These are phyloP conservation scores for Sminthurinus aureus DNA, from an alignment of 2,888 invertebrate species.

Conservation along the genomic window DNA sequence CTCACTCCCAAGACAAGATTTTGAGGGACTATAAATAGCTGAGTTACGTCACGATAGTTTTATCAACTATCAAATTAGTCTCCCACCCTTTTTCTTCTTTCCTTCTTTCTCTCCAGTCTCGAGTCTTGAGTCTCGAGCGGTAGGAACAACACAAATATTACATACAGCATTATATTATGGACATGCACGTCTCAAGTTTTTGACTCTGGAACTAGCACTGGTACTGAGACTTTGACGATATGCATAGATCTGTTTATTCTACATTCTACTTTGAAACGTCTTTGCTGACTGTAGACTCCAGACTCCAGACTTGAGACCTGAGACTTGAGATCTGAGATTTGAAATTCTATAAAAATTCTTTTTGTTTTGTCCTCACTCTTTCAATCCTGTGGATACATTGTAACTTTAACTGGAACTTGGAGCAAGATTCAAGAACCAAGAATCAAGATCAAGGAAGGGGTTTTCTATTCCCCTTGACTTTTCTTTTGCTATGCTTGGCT, in stretches of 20 bases:
- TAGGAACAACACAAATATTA: too few species aligned
- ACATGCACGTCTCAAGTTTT: background rate
- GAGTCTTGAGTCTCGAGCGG: too few species aligned
- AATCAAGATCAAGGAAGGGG: background rate
- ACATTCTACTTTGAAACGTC: too few species aligned
- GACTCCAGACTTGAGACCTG: too few species aligned
- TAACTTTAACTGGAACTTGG: too few species aligned
- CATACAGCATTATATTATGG: too few species aligned
- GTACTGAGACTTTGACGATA: background rate
- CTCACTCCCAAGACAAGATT: too few species aligned
- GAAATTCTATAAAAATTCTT: too few species aligned
- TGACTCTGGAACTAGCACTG: background rate
- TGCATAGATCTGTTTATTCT: background rate
- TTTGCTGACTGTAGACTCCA: too few species aligned
- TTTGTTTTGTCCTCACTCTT: too few species aligned
- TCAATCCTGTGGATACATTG: too few species aligned
- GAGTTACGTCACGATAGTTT: constrained; percentile 36
- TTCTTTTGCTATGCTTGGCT: background rate
- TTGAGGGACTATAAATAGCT: constrained; percentile 38
- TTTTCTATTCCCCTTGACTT: background rate
- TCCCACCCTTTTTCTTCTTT: constrained; percentile 33
- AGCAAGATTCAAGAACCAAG: background rate
- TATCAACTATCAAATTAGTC: constrained; percentile 41
- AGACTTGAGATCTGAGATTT: too few species aligned
- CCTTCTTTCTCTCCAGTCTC: background rate